Conservation (phyloP, 2,888 invertebrate species). For the Clepsis dumicolana region DNA sequence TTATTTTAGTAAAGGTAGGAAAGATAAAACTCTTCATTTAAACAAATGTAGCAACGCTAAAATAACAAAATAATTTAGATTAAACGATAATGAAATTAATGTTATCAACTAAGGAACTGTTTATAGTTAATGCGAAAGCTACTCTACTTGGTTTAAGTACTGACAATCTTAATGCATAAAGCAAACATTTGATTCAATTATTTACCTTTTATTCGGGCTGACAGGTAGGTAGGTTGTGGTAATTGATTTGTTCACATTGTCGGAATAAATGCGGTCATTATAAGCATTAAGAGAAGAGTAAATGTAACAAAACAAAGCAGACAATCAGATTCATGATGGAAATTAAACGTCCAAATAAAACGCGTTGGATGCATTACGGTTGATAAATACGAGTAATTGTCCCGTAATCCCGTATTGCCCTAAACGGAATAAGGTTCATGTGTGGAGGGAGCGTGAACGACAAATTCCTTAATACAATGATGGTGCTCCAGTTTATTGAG, state of each 20-base stretch:
- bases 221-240: neutral
- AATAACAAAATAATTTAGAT: conserved; percentile 11
- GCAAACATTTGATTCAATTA: neutral
- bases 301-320: conserved; percentile 20
- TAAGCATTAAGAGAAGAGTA: neutral
- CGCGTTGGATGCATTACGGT: conserved; percentile 33
- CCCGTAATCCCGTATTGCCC: conserved; percentile 31
- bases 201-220: neutral
- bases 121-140: too few species aligned
- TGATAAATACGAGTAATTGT: conserved; percentile 41
- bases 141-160: neutral
- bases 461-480: conserved; percentile 48
- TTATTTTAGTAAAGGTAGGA: neutral
- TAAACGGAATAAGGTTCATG: conserved; percentile 33
- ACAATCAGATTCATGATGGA: conserved; percentile 21
- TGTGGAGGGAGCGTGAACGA: conserved; percentile 42
- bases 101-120: neutral
- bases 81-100: neutral
- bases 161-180: neutral
- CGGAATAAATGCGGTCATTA: neutral
- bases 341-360: conserved; percentile 37
- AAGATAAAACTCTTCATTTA: conserved; percentile 9
- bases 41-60: conserved; percentile 1
- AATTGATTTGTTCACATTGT: neutral
- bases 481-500: conserved; percentile 51